A percentile compares a stretch with the other conserved stretches of the same genome.
Conservation (phyloP, 2,888 invertebrate genomes). For the Orthonychiurus folsomi region DNA sequence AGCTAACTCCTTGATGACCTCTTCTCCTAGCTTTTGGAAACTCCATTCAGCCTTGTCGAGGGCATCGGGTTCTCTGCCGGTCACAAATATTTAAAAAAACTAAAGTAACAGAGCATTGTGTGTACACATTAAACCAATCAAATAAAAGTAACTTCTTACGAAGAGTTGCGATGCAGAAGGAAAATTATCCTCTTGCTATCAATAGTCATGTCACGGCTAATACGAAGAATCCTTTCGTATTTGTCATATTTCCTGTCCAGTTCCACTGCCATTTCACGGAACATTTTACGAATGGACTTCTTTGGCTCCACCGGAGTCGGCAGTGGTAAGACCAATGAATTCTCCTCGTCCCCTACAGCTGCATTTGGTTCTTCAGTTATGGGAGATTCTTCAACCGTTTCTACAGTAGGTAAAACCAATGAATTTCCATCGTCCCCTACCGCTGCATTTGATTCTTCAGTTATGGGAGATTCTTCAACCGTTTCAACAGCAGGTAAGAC, state of each 20-base stretch:
- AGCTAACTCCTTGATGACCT: conserved; percentile 60
- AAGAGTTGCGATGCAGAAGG: conserved; percentile 50
- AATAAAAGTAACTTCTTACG: conserved; percentile 9
- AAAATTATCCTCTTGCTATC: conserved; percentile 86
- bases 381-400: too few species aligned
- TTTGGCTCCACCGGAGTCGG: too few species aligned
- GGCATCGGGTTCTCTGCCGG: conserved; percentile 1
- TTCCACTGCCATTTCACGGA: conserved; percentile 14
- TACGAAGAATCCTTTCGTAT: conserved; percentile 70
- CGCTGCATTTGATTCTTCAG: too few species aligned
- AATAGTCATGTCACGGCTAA: conserved; percentile 73
- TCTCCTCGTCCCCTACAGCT: too few species aligned
- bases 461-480: too few species aligned
- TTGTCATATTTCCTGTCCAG: conserved; percentile 72
- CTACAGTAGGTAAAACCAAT: too few species aligned
- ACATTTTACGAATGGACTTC: neutral
- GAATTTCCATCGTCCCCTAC: too few species aligned
- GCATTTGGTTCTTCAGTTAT: too few species aligned
- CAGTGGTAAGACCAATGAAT: too few species aligned
- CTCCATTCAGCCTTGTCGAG: conserved; percentile 10
- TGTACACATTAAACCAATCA: neutral
- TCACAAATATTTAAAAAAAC: conserved; percentile 5
- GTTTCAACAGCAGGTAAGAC: too few species aligned
- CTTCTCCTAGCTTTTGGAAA: conserved; percentile 43
- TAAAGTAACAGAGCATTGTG: neutral